Conservation (phyloP, 1,140 invertebrate genomes). For the Megalonaias nervosa region DNA sequence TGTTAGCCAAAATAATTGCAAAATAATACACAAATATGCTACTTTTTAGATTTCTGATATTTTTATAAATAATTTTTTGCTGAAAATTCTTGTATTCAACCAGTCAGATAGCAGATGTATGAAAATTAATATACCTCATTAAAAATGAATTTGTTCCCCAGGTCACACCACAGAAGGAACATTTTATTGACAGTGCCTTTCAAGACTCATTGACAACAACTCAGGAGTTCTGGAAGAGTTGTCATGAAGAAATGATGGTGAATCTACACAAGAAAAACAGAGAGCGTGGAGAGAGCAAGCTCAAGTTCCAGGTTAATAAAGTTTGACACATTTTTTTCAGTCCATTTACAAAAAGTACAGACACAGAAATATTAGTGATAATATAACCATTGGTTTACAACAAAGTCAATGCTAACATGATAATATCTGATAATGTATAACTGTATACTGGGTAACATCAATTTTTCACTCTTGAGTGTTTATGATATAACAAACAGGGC, state of each 20-base stretch:
- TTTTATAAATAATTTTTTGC: too few species aligned
- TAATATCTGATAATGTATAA: not conserved
- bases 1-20: too few species aligned
- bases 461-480: not conserved
- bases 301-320: conserved; percentile 74
- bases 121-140: not conserved
- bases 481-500: not conserved
- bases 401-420: too few species aligned
- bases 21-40: too few species aligned
- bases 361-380: too few species aligned
- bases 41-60: too few species aligned
- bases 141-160: conserved; percentile 34
- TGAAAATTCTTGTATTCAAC: too few species aligned
- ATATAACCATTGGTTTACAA: too few species aligned
- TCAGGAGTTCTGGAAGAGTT: conserved; percentile 57
- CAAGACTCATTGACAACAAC: conserved; percentile 42
- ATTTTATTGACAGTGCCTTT: conserved; percentile 62
- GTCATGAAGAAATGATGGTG: conserved; percentile 71
- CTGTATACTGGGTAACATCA: not conserved
- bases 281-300: conserved; percentile 76
- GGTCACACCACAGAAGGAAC: conserved; percentile 64
- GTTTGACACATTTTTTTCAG: too few species aligned
- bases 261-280: conserved; percentile 75
- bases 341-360: too few species aligned
- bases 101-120: not conserved